A percentile compares a stretch with the other conserved stretches of the same genome.
phyloP scores from a whole-genome alignment of 2,888 invertebrate genomes.

The Girardia tigrina region DNA sequence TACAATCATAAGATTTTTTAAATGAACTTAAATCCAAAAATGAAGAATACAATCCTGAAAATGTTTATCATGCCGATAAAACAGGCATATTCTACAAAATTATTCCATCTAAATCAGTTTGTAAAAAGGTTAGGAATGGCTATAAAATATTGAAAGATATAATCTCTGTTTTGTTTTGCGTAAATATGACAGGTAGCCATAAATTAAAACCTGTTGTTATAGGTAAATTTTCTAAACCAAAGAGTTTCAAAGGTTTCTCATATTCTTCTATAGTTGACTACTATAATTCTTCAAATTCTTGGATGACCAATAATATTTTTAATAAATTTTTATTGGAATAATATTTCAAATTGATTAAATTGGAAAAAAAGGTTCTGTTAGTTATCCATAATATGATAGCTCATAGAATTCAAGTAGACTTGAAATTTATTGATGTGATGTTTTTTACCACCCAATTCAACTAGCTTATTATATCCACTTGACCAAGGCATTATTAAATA shows the following conservation, averaged over 20 bases:
- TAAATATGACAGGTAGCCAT: not conserved
- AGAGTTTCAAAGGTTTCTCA: not conserved
- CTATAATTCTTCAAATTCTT: not conserved
- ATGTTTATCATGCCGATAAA: slow-evolving; percentile 7
- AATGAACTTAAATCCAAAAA: too few relatives aligned
- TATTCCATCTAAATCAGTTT: not conserved
- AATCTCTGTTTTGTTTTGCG: not conserved
- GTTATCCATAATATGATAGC: too few relatives aligned
- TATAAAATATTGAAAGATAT: slow-evolving; percentile 15
- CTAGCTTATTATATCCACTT: too few relatives aligned
- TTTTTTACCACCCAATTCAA: too few relatives aligned
- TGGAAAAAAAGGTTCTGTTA: too few relatives aligned
- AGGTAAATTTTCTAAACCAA: not conserved
- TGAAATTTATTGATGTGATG: too few relatives aligned
- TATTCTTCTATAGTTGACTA: not conserved
- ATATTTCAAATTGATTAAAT: too few relatives aligned
- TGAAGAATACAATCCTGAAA: too few relatives aligned
- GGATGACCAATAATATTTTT: slow-evolving; percentile 23
- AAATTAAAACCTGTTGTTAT: not conserved
- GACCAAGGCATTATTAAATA: too few relatives aligned
- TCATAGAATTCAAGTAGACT: too few relatives aligned
- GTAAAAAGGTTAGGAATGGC: not conserved
- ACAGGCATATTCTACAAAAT: slow-evolving; percentile 13
- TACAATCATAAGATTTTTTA: too few relatives aligned
- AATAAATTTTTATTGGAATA: not conserved